Evolutionary conservation across 1,140 invertebrate genomes (phyloP), one percentile per base, ranked within the genome.

Genomic region (Scaptomyza montana): DNA sequence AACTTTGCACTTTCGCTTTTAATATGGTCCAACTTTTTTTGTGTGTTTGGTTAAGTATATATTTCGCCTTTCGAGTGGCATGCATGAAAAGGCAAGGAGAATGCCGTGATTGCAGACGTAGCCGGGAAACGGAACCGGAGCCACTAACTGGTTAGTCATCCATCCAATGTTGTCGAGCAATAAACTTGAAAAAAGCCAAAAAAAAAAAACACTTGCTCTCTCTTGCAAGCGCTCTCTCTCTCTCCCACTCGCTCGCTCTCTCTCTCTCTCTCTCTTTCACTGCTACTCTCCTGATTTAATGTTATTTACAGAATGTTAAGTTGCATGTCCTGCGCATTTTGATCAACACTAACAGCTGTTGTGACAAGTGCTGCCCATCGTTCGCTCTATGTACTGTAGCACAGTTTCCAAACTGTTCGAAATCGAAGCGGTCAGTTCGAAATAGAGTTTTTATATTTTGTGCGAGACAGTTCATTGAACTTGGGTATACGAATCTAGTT

Each of bases 391-490:
- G 8, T 2, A 2, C 2, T 10, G 16, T 47, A 47, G 47, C 47
- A 25, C 21, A 49, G 2, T 36, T 25, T 36, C 1, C 0, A 8
- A 49, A 25, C 47, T 49, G 47, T 25, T 12, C 7, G 10, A 80
- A 67, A 4, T 41, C 19, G 7, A 30, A 33, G 54, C 77, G 71
- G 45, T 7, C 5, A 5, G 3, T 73, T 80, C 49, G 8, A 43
- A 61, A 57, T 19, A n/a, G 12, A 9, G 41, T 45, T 41, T 13
- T 25, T 30, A 30, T 30, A 1, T 36, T 36, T 2, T 36, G 9
- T 25, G 49, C 19, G 63, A 25, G 21, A 41, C 2, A 63, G 78
- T 82, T 82, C 75, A 70, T 71, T 82, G 74, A 82, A 77, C 79
- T 30, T 4, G 5, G 21, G 21, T 25, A 1, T 8, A 5, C 36